Conservation (phyloP, 2,888 invertebrate species). For the Amaurobius ferox region DNA sequence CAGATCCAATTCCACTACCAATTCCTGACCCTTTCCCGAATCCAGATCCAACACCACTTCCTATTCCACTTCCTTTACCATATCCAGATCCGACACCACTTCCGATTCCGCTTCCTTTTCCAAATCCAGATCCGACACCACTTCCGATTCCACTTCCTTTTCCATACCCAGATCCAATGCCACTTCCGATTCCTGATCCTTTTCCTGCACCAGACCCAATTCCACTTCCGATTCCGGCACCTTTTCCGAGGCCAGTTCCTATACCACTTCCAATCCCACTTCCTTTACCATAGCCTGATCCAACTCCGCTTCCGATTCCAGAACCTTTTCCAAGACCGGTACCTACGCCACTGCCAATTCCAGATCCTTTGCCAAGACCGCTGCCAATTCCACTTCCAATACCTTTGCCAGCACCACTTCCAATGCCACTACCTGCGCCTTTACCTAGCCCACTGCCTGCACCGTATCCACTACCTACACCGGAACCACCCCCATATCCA, state of each 20-base stretch:
- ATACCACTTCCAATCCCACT: background rate
- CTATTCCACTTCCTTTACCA: slow-evolving; percentile 41
- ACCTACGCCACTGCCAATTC: background rate
- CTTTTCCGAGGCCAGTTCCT: slow-evolving; percentile 16
- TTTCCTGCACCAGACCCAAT: background rate
- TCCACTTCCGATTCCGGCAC: slow-evolving; percentile 28
- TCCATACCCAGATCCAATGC: slow-evolving; percentile 5
- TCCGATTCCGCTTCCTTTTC: slow-evolving; percentile 39
- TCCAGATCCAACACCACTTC: slow-evolving; percentile 36
- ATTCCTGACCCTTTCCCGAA: slow-evolving; percentile 21
- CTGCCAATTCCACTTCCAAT: background rate
- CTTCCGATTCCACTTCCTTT: slow-evolving; percentile 30
- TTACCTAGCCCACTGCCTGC: background rate
- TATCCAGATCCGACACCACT: slow-evolving; percentile 35
- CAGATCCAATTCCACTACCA: slow-evolving; percentile 28
- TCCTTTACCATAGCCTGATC: background rate
- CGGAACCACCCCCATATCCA: background rate
- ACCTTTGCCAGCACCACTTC: background rate
- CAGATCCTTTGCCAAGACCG: background rate
- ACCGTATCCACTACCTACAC: background rate
- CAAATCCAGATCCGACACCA: slow-evolving; percentile 38
- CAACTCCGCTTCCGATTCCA: background rate
- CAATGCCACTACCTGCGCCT: background rate
- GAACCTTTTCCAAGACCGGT: background rate
- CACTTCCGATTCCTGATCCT: slow-evolving; percentile 31